These are phyloP conservation scores for Pachyseris speciosa DNA, from an alignment of 64 coral and sea anemone species.

Conservation along the genomic window DNA sequence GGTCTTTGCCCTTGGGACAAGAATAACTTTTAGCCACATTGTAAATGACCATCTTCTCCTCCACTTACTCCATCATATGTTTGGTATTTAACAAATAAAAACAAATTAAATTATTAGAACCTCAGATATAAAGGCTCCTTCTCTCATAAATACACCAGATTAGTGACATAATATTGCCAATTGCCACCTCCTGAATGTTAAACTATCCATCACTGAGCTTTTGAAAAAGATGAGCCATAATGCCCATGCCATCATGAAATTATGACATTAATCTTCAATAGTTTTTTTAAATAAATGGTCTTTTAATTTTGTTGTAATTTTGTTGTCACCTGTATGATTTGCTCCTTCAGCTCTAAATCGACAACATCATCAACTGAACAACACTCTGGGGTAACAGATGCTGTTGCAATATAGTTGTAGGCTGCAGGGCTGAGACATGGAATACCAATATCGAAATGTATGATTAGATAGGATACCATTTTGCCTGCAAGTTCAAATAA, in stretches of 20 bases:
- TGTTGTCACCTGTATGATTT: not conserved
- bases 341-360: slow-evolving; percentile 9
- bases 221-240: not conserved
- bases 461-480: slow-evolving; percentile 65
- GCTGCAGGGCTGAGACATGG: slow-evolving; percentile 31
- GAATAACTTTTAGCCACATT: not conserved
- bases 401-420: slow-evolving; percentile 37
- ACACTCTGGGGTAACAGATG: not conserved
- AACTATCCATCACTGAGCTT: not conserved
- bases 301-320: not conserved
- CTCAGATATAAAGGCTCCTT: too few relatives aligned
- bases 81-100: not conserved
- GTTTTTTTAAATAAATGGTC: not conserved
- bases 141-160: too few relatives aligned
- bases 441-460: slow-evolving; percentile 43
- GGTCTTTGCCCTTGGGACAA: not conserved
- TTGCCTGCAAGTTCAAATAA: slow-evolving; percentile 45
- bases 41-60: not conserved
- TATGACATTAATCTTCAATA: not conserved
- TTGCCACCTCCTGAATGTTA: not conserved
- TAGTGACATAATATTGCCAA: not conserved
- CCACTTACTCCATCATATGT: not conserved
- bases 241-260: not conserved
- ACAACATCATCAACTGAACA: slow-evolving; percentile 47
- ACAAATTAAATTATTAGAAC: not conserved